Evolutionary conservation across 2,113 vertebrate species (phyloP).

Genomic region (Sylvia atricapilla): DNA sequence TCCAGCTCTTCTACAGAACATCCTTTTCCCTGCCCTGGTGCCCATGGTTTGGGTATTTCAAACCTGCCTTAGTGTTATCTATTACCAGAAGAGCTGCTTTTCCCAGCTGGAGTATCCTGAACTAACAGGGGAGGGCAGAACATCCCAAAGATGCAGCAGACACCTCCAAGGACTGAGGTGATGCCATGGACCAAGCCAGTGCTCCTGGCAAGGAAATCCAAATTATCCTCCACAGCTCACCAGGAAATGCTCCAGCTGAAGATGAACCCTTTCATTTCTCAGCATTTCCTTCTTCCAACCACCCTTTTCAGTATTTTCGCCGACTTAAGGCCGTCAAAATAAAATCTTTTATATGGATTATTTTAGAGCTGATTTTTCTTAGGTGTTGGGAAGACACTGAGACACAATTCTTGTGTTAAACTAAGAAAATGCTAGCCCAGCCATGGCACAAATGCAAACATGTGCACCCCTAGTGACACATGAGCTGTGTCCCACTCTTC

Average conservation of each 20-base stretch:
- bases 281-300: background rate
- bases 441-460: background rate
- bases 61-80: rapidly evolving
- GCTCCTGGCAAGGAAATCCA: background rate
- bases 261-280: background rate
- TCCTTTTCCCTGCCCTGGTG: background rate
- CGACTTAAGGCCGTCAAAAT: background rate
- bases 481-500: background rate
- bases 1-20: background rate
- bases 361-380: background rate
- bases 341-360: background rate
- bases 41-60: background rate
- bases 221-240: background rate
- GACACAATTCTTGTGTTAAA: background rate
- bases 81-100: background rate
- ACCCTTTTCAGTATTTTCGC: background rate
- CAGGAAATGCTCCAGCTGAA: background rate
- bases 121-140: background rate
- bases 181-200: background rate
- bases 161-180: background rate
- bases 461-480: background rate
- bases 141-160: background rate
- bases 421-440: background rate
- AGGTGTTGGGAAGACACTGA: background rate
- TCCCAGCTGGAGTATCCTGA: background rate